Evolutionary conservation across 2,113 vertebrate genomes (phyloP).

Genomic region (Sylvilagus bachmani): DNA sequence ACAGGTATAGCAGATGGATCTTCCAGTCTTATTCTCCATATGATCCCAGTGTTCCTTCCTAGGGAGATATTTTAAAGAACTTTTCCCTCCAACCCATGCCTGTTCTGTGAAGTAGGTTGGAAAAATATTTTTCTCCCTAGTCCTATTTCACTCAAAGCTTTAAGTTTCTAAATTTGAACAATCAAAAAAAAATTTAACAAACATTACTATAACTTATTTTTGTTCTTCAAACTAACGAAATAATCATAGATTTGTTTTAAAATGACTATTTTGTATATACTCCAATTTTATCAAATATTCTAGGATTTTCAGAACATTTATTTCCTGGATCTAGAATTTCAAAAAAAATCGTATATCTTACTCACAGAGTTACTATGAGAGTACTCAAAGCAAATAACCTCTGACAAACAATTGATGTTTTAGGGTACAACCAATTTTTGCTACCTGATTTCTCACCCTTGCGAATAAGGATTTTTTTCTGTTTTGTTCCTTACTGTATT

Average conservation of each 20-base stretch:
- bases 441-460: background rate
- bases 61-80: slow-evolving; percentile 35
- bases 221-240: slow-evolving; percentile 34
- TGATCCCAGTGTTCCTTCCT: too few species aligned
- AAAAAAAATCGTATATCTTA: background rate
- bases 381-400: slow-evolving; percentile 11
- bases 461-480: background rate
- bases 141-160: too few species aligned
- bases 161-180: slow-evolving; percentile 22
- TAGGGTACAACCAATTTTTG: background rate
- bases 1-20: too few species aligned
- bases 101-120: background rate
- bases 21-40: too few species aligned
- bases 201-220: slow-evolving; percentile 2
- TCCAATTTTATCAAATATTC: slow-evolving; percentile 22
- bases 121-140: too few species aligned
- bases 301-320: background rate
- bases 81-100: background rate
- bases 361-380: background rate
- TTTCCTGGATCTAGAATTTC: background rate
- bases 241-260: slow-evolving; percentile 52
- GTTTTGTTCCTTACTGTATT: background rate
- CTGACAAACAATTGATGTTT: background rate
- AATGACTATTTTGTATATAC: background rate
- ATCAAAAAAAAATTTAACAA: background rate